Evolutionary conservation across 2,888 invertebrate genomes (phyloP).

Genomic region (Muscina levida): DNA sequence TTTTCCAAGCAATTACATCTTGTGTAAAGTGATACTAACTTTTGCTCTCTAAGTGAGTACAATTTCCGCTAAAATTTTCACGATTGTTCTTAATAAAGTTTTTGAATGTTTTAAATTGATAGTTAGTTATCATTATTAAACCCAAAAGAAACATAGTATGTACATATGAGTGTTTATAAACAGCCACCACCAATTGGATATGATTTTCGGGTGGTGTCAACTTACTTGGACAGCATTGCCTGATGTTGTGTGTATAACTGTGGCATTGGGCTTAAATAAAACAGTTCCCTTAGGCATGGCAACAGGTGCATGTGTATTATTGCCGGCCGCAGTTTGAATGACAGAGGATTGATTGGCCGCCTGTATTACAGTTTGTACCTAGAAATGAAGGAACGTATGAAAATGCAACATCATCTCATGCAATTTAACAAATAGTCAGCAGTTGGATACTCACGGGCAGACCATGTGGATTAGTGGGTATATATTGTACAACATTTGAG

Average conservation of each 20-base stretch:
- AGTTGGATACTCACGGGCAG: conserved; percentile 83
- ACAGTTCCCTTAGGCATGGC: conserved; percentile 94
- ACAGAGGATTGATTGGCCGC: conserved; percentile 97
- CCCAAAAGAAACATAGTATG: too few relatives aligned
- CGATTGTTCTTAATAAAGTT: too few relatives aligned
- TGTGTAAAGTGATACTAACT: too few relatives aligned
- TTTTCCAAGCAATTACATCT: too few relatives aligned
- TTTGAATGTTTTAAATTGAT: too few relatives aligned
- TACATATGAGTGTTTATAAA: too few relatives aligned
- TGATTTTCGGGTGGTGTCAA: conserved; percentile 54
- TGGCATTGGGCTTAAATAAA: conserved; percentile 91
- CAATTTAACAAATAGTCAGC: conserved; percentile 4
- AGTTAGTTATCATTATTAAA: too few relatives aligned
- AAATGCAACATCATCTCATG: conserved; percentile 10
- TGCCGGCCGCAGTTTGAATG: conserved; percentile 95
- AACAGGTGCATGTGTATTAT: conserved; percentile 90
- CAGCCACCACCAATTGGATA: too few relatives aligned
- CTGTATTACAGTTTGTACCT: conserved; percentile 93
- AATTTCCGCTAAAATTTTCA: too few relatives aligned
- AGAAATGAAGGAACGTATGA: conserved; percentile 30
- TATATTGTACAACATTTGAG: conserved; percentile 93
- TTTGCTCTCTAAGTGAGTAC: too few relatives aligned
- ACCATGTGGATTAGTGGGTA: conserved; percentile 81
- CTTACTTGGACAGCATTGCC: conserved; percentile 85
- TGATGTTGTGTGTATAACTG: conserved; percentile 95